Evolutionary conservation across 2,797 vertebrate genomes (phyloP), one percentile per base, ranked within the genome.

Genomic region (Tachyglossus aculeatus): DNA sequence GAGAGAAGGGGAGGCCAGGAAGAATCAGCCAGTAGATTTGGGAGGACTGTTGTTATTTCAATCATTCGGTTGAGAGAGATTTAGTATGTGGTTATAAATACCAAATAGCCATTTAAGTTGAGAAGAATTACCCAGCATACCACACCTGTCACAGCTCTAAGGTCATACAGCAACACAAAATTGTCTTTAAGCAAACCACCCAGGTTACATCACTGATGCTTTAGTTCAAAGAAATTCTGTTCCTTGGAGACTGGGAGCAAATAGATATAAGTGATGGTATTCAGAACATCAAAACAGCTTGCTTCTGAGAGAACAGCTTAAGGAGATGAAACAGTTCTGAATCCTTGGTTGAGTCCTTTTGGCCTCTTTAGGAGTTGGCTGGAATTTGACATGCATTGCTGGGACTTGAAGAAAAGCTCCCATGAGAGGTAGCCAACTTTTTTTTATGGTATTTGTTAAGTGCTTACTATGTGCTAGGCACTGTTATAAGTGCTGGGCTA

Each of bases 101-200:
- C 33, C 47, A 71, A 59, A 52, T 48, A 11, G n/a, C 52, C 14
- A 57, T 39, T 57, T 74, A 22, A 43, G 10, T 65, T 80, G 61
- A 78, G 37, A 82, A 38, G 22, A 75, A 67, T 79, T 78, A 74
- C 48, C 51, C 77, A 57, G 63, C 71, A 78, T 55, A 52, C 44
- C 82, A 67, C 24, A 32, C 37, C 72, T 83, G 41, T 38, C 62
- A 68, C 24, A 78, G 32, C 71, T 41, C 29, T 81, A 41, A 68
- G 44, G 44, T 67, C 73, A 71, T 39, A 78, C 21, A 56, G 13
- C 58, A 82, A 67, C 32, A 88, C 40, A 73, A 66, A 71, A 34
- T 71, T 74, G 12, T 70, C 58, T 88, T 89, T 77, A 84, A 85
- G 83, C 72, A 86, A 90, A 71, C 68, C 31, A 55, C 52, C 70